Percentiles rank a stretch among this genome's conserved stretches.
Evolutionary conservation across 2,797 vertebrate species (phyloP).

Genomic region (Sibirionetta formosa): DNA sequence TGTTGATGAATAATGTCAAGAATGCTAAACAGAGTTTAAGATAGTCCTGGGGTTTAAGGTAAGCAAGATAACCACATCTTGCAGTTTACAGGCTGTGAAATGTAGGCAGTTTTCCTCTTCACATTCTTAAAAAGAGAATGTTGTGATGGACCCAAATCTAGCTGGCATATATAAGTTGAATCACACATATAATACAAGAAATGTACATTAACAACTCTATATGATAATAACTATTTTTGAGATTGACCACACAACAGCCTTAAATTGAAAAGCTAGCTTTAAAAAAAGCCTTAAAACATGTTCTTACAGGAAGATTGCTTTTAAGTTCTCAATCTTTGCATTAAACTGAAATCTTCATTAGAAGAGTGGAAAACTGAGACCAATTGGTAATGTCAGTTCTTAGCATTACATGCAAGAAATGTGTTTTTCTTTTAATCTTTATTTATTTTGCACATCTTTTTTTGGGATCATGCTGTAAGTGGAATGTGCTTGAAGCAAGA

Average conservation of each 20-base stretch:
- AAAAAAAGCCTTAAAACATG: neutral
- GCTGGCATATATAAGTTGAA: neutral
- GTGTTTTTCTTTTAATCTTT: fast-evolving
- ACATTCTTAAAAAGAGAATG: neutral
- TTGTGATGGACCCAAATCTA: neutral
- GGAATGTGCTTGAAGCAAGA: neutral
- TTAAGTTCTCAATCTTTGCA: neutral
- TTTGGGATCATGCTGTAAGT: neutral
- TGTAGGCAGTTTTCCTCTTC: neutral
- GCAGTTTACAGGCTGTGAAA: neutral
- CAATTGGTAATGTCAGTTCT: neutral
- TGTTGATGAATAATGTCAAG: neutral
- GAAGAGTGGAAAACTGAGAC: neutral
- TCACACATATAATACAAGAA: neutral
- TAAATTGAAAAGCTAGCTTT: neutral
- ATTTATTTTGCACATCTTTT: neutral
- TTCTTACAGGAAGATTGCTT: neutral
- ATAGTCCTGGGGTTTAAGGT: neutral
- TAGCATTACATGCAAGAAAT: neutral
- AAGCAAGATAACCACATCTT: neutral
- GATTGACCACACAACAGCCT: neutral
- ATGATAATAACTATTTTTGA: neutral
- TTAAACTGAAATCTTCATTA: neutral
- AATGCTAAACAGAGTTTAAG: neutral
- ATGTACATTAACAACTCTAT: neutral